Base-by-base conservation (phyloP, 2,888 invertebrate genomes). In the Luperina nickerlii region DNA sequence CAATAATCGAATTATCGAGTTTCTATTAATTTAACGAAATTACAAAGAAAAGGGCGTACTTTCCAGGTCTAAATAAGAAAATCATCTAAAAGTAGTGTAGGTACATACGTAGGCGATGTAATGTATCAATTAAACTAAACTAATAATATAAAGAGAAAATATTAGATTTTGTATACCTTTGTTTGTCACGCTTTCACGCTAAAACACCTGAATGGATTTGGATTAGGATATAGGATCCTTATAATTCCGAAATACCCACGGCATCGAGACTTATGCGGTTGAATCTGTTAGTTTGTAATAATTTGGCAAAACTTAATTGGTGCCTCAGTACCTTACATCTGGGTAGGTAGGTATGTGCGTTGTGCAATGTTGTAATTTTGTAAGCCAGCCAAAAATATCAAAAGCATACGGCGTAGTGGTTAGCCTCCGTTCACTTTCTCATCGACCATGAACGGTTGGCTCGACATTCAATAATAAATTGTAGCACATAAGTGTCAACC, bases 401-500 rank as follows among this genome's bases (percentile, higher is more conserved):
- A 76, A 67, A 68, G 71, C 38, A 60, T 38, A 38, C 45, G 11
- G 45, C 42, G 45, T 38, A 60, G 82, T 67, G 66, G 83, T 82
- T 68, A 27, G 20, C 65, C 84, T 87, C 48, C 78, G 75, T 84
- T 83, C 62, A 71, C 83, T 68, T 70, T 84, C 72, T 68, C 77
- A 65, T 62, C 72, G 67, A 2, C 84, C 87, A 60, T 88, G 84
- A 88, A 80, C 87, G 74, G 20, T 65, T 75, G 62, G 20, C 45
- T 62, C 48, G 65, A 71, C 45, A 79, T 71, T 79, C 65, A 65
- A 73, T 48, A 68, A 70, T 67, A 38, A 48, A 75, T 82, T 32
- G 24, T 82, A 32, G 51, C 42, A 45, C 27, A 9, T 38, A 76
- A 60, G 24, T 45, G 38, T n/a, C 38, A 67, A 77, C 54, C 63